Evolutionary conservation across 1,140 invertebrate species (phyloP), one percentile per base, ranked within the genome.

Genomic region (Pinna nobilis): DNA sequence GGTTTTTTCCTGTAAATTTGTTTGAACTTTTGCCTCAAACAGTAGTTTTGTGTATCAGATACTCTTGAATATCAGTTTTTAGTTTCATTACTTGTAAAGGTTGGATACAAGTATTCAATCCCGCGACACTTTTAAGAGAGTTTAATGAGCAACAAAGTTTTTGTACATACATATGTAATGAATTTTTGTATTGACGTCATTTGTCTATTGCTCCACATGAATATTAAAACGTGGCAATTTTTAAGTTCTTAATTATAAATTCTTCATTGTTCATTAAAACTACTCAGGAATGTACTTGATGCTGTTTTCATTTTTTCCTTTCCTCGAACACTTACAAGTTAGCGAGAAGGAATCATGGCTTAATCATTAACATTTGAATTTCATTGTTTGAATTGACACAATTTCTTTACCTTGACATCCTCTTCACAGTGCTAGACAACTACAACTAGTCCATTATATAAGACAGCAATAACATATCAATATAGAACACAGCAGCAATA

Each of bases 231-330:
- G 28, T 35, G 37, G 37, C 32, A 33, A 59, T 20, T 33, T 32
- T 4, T 47, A 15, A 47, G 15, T 18, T 47, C 20, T 11, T 59
- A 15, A 35, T 59, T 57, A 33, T 59, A 59, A 59, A 33, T 59
- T 59, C 55, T 59, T 33, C 28, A 59, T 59, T 59, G 55, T 59
- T 59, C 55, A 59, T 59, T 59, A 59, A 59, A 59, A 30, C 37
- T 59, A 59, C 55, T 59, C 55, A 59, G 55, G 55, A 59, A 59
- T 33, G 33, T 59, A 59, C n/a, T n/a, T n/a, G n/a, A n/a, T n/a
- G n/a, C n/a, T n/a, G n/a, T n/a, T n/a, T n/a, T n/a, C n/a, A n/a
- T n/a, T n/a, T n/a, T n/a, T n/a, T n/a, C n/a, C n/a, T n/a, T n/a
- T n/a, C n/a, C n/a, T n/a, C n/a, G n/a, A n/a, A n/a, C n/a, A n/a